Evolutionary conservation across 2,113 vertebrate genomes (phyloP).

Genomic region (Calyptomena viridis): DNA sequence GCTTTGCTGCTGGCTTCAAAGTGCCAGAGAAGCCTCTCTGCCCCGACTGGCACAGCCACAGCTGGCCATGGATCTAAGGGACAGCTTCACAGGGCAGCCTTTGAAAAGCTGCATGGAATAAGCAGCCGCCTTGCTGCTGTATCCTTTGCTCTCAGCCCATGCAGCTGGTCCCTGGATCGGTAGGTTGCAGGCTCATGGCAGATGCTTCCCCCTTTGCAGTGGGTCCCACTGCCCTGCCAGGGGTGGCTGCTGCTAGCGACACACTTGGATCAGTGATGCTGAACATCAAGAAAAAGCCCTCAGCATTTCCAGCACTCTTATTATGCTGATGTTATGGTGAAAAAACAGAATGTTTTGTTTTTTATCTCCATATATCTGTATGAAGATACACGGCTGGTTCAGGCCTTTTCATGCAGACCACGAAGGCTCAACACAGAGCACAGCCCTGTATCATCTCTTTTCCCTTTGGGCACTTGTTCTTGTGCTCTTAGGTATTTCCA

Average conservation of each 20-base stretch:
- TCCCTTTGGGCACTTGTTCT: neutral
- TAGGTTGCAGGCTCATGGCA: neutral
- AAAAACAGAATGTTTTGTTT: neutral
- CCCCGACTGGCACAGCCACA: neutral
- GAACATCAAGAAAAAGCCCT: neutral
- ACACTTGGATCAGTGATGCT: rapidly evolving
- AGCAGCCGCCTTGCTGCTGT: neutral
- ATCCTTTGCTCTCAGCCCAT: neutral
- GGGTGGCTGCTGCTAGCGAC: neutral
- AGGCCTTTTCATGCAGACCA: neutral
- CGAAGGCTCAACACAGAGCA: neutral
- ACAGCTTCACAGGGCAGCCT: neutral
- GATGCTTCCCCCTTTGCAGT: neutral
- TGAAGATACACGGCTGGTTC: neutral
- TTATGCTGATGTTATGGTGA: neutral
- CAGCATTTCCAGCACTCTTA: neutral
- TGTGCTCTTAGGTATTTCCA: neutral
- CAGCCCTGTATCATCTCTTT: rapidly evolving
- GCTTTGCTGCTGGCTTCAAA: neutral
- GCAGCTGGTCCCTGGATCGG: rapidly evolving
- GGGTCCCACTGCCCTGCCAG: rapidly evolving
- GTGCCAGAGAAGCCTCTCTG: neutral
- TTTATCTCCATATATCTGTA: neutral
- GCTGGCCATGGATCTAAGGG: neutral
- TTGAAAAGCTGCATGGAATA: neutral